A percentile compares a stretch with the other conserved stretches of the same genome.
Conservation (phyloP, 2,888 invertebrate genomes). For the Drosophila fulvimacula region DNA sequence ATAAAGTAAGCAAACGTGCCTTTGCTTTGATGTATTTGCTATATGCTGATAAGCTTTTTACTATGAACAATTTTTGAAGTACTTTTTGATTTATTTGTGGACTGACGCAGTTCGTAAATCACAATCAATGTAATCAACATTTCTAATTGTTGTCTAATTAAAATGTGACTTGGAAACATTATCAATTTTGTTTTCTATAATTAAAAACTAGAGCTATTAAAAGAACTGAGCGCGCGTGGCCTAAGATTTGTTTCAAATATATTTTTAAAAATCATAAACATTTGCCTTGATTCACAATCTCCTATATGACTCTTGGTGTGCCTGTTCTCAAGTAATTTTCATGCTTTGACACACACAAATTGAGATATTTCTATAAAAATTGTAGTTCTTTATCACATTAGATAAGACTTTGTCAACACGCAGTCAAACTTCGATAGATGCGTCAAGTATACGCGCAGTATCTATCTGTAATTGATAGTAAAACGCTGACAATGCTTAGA, state of each 20-base stretch:
- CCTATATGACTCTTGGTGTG: not conserved
- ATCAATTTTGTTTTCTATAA: slow-evolving; percentile 21
- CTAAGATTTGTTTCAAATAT: too few species aligned
- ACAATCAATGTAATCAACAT: slow-evolving; percentile 16
- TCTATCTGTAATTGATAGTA: slow-evolving; percentile 49
- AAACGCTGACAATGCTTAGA: slow-evolving; percentile 1
- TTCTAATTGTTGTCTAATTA: slow-evolving; percentile 58
- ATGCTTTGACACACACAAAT: slow-evolving; percentile 32
- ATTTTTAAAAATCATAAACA: too few species aligned
- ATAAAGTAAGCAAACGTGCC: not conserved
- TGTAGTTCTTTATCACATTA: slow-evolving; percentile 28
- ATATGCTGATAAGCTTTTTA: slow-evolving; percentile 37
- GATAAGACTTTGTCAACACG: slow-evolving; percentile 49
- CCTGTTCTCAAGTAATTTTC: slow-evolving; percentile 29
- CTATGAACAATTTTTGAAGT: slow-evolving; percentile 7
- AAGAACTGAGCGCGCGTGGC: slow-evolving; percentile 4
- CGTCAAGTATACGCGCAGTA: slow-evolving; percentile 28
- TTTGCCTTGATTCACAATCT: slow-evolving; percentile 4
- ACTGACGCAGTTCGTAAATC: slow-evolving; percentile 40
- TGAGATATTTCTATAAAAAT: slow-evolving; percentile 19
- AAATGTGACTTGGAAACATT: slow-evolving; percentile 15
- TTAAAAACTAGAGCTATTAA: slow-evolving; percentile 2
- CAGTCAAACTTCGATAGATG: slow-evolving; percentile 34
- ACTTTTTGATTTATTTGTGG: slow-evolving; percentile 16
- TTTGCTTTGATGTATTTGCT: not conserved